Base-by-base conservation (phyloP, 2,797 vertebrate genomes). In the Sitta carolinensis region DNA sequence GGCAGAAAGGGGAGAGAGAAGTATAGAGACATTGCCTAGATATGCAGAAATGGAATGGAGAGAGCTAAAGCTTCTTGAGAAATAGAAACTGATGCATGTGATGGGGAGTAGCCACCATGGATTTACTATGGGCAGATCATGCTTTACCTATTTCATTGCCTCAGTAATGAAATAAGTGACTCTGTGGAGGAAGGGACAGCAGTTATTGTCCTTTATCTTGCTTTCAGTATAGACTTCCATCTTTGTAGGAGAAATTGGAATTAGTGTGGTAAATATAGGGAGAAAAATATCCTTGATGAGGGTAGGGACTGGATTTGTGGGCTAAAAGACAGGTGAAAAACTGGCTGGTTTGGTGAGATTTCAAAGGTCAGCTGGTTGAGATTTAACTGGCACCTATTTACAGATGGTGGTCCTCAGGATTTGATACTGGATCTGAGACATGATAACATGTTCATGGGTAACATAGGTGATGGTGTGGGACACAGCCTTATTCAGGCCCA, bases 341-440 rank as follows among this genome's bases (percentile, higher is more conserved):
- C 2, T 8, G 3, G 0, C 14, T 67, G 4, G 4, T 63, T 81
- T 7, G 2, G 7, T 67, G 40, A 30, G 8, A 62, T 8, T 42
- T 70, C 22, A 51, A 62, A 78, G 4, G 21, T 67, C 66, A 66
- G 1, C 42, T 87, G 42, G 8, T 30, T 75, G 36, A 63, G 67
- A 76, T 75, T 42, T 82, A 85, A 51, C 17, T 72, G 45, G 54
- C 10, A 34, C 5, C 2, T 66, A 0, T 74, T 84, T 75, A 34
- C 2, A 4, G 10, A 26, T 34, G 16, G 14, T 68, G 16, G 16
- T 72, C 32, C 32, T 87, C 48, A 34, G 21, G 23, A 13, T 67
- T 82, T 59, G 48, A 27, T 45, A 34, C 7, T 48, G 42, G 7
- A 25, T 79, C 54, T 79, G 59, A 68, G 72, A 30, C 6, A 45